Base-by-base conservation (phyloP, 2,888 invertebrate genomes). In the Erebia palarica region DNA sequence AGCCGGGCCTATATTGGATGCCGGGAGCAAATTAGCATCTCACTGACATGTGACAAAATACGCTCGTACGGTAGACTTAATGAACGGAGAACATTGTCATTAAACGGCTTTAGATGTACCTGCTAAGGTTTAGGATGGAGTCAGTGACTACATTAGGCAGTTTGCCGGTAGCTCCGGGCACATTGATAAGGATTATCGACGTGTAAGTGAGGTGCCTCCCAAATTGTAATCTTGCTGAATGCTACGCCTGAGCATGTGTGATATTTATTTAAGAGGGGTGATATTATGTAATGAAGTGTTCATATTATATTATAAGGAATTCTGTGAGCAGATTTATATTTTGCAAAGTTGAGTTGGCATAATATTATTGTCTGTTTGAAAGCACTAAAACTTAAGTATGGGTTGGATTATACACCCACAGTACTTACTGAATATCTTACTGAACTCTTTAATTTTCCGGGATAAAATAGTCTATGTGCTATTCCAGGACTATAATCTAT, bases 11-110 rank as follows among this genome's bases (percentile, higher is more conserved):
- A 90, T 92, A 92, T 93, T 90, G 92, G 84, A 81, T 87, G 86
- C 88, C 86, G 82, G 84, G 83, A 82, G 84, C 81, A 84, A 87
- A 93, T 93, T 92, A 90, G 91, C 93, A 93, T 92, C 85, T 90
- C 90, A 92, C 83, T 90, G 90, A 86, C 86, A 82, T 81, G 88
- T 82, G 85, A 87, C 88, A 87, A 88, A 88, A 90, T 87, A 84
- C 84, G 81, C 80, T 79, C 81, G 81, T 82, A 80, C 82, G 81
- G 83, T 79, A 80, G 85, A 84, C 84, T 91, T 91, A 91, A 92
- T 92, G 88, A 91, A 90, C 85, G 83, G 76, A 79, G 86, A 87
- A 90, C 91, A 86, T 83, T 82, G 87, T 55, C 69, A 68, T 68
- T 68, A 68, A 58, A 67, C 49, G 16, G 67, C 67, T 58, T 59